These are phyloP conservation scores for Parazoanthus atlanticus DNA, from an alignment of 92 coral and sea anemone species.

Conservation along the genomic window DNA sequence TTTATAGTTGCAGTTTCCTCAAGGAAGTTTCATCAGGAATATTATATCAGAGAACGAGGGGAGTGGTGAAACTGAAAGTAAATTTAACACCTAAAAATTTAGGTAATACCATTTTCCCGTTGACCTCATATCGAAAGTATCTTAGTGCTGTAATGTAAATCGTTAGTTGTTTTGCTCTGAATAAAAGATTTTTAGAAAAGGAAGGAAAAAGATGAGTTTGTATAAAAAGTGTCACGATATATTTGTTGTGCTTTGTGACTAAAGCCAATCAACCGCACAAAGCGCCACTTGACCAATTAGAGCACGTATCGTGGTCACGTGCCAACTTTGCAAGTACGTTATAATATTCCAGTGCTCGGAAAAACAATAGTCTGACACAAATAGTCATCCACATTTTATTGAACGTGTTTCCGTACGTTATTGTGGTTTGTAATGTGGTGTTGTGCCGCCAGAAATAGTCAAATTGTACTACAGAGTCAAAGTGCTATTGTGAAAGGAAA, in stretches of 20 bases:
- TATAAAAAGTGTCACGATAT: neutral
- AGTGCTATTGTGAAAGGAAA: neutral
- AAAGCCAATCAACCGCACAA: slow-evolving; percentile 22
- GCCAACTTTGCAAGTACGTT: slow-evolving; percentile 30
- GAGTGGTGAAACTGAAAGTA: neutral
- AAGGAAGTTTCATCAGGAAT: too few relatives aligned
- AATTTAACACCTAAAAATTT: too few relatives aligned
- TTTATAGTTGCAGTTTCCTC: neutral
- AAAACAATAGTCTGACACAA: slow-evolving; percentile 37
- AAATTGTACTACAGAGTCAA: slow-evolving; percentile 11
- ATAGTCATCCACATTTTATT: slow-evolving; percentile 19
- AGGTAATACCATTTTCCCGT: too few relatives aligned
- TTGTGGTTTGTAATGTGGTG: slow-evolving; percentile 41
- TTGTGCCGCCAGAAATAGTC: slow-evolving; percentile 1
- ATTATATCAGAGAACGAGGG: neutral
- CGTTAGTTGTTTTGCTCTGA: too few relatives aligned
- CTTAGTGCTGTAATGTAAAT: neutral
- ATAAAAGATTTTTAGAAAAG: neutral
- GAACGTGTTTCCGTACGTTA: slow-evolving; percentile 2
- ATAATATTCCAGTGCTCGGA: slow-evolving; percentile 12
- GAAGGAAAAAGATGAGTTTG: too few relatives aligned
- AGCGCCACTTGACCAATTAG: slow-evolving; percentile 27
- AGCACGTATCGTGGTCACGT: slow-evolving; percentile 24
- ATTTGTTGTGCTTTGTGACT: neutral
- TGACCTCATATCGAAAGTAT: neutral